Percentiles rank a stretch among this genome's conserved stretches.
Evolutionary conservation across 2,113 vertebrate genomes (phyloP).

Genomic region (Nansenia antarctica): DNA sequence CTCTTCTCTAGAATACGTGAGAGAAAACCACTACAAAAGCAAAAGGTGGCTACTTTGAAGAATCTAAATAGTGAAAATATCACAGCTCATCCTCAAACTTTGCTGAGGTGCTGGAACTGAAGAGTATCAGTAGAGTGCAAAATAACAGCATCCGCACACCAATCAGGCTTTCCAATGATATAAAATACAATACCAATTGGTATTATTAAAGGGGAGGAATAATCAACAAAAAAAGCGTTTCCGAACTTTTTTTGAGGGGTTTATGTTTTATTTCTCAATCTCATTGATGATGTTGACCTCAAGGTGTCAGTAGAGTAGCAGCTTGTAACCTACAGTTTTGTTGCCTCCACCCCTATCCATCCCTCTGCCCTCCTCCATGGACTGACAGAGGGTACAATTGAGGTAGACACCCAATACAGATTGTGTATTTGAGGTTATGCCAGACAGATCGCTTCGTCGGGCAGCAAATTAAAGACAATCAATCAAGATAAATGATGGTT

Average conservation of each 20-base stretch:
- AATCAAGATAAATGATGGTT: conserved; percentile 30
- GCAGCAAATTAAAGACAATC: conserved; percentile 26
- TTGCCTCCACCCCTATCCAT: background rate
- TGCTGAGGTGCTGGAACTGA: too few relatives aligned
- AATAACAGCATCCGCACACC: too few relatives aligned
- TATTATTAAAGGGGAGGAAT: background rate
- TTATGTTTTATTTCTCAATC: too few relatives aligned
- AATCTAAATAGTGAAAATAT: too few relatives aligned
- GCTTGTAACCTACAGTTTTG: background rate
- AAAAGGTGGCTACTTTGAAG: too few relatives aligned
- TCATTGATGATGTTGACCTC: conserved; percentile 26
- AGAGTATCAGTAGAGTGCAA: too few relatives aligned
- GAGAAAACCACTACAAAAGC: too few relatives aligned
- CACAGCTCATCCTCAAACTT: too few relatives aligned
- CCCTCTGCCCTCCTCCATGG: background rate
- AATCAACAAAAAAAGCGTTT: background rate
- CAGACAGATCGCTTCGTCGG: conserved; percentile 34
- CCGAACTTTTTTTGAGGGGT: background rate
- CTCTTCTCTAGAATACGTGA: too few relatives aligned
- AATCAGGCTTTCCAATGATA: too few relatives aligned
- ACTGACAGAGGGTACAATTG: conserved; percentile 26
- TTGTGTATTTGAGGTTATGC: conserved; percentile 30
- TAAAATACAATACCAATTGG: background rate
- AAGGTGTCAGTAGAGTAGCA: conserved; percentile 59
- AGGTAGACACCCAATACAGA: conserved; percentile 14